Percentiles rank a stretch among this genome's conserved stretches.
Conservation (phyloP, 2,113 vertebrate species). For the Rhea pennata region DNA sequence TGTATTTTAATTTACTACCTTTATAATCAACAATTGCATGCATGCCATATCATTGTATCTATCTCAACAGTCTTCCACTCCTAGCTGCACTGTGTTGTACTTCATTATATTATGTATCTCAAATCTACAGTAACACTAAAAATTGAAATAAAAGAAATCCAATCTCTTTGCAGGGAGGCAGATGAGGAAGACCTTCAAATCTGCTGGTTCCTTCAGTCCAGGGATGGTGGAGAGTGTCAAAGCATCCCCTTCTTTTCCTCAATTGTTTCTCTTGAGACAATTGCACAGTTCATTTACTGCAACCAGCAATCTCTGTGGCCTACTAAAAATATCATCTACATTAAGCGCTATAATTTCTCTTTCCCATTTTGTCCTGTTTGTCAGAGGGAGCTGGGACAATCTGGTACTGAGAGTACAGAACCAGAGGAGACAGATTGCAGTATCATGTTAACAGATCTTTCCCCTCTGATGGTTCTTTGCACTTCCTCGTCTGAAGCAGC, state of each 20-base stretch:
- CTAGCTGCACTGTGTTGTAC: background rate
- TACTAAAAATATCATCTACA: background rate
- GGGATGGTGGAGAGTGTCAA: background rate
- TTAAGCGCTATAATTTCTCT: background rate
- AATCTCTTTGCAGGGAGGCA: background rate
- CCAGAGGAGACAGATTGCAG: background rate
- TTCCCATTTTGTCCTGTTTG: slow-evolving; percentile 7
- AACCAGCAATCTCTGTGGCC: background rate
- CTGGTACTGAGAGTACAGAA: slow-evolving; percentile 15
- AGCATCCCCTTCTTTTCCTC: background rate
- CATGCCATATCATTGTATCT: background rate
- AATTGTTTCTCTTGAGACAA: background rate
- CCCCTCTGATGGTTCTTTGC: background rate
- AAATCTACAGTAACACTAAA: background rate
- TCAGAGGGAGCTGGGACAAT: background rate
- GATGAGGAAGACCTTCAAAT: background rate
- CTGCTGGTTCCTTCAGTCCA: background rate
- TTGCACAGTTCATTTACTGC: background rate
- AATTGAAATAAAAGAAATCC: accelerated
- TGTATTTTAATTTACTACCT: background rate
- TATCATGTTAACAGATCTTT: background rate
- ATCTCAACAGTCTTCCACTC: background rate
- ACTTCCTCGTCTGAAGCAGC: slow-evolving; percentile 20
- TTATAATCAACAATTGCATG: background rate
- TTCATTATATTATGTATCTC: background rate